phyloP scores from a whole-genome alignment of 2,113 vertebrate species.

The Pardalotus punctatus region DNA sequence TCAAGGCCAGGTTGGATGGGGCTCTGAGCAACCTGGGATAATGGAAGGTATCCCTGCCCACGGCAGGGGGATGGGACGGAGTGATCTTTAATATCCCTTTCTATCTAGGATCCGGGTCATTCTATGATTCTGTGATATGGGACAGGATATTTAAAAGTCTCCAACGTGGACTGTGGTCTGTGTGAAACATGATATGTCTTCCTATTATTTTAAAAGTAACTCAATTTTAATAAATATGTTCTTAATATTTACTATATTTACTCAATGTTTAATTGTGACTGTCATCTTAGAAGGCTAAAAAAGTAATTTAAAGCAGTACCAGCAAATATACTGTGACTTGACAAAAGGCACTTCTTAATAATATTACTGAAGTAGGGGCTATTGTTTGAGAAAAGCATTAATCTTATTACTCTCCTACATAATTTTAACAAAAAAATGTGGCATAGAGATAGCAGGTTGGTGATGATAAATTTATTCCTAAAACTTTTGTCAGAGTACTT shows the following conservation, averaged over 20 bases:
- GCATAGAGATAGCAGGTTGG: not conserved
- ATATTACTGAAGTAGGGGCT: not conserved
- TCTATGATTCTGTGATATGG: not conserved
- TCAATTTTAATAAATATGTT: not conserved
- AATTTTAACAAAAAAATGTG: not conserved
- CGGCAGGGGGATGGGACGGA: fast-evolving
- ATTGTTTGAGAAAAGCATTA: not conserved
- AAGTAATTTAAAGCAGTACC: not conserved
- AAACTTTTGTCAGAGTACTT: not conserved
- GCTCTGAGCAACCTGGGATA: fast-evolving
- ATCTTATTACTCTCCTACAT: not conserved
- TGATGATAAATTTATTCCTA: not conserved
- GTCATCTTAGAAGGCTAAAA: not conserved
- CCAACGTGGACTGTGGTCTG: not conserved
- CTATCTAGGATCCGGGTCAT: fast-evolving
- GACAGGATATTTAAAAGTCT: not conserved
- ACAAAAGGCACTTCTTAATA: not conserved
- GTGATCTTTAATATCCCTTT: fast-evolving
- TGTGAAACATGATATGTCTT: not conserved
- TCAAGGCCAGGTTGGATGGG: not conserved
- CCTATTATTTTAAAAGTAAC: not conserved
- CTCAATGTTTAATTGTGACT: not conserved
- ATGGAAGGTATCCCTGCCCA: not conserved
- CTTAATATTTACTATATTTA: not conserved
- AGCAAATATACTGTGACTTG: not conserved